Evolutionary conservation across 1,140 invertebrate species (phyloP).

Genomic region (Spodoptera litura): DNA sequence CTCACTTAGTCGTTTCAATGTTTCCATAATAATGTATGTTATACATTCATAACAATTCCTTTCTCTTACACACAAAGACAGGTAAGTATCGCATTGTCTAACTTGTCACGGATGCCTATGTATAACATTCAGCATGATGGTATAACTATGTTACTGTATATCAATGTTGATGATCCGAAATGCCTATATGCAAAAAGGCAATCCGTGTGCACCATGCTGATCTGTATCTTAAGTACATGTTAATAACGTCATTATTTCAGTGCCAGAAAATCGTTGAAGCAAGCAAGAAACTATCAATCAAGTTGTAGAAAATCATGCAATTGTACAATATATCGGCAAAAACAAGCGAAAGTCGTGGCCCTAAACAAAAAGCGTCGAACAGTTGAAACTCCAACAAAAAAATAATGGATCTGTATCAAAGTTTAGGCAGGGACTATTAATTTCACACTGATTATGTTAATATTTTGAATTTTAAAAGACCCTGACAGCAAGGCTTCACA

Average conservation of each 20-base stretch:
- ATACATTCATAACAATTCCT: constrained; percentile 21
- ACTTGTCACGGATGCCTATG: constrained; percentile 21
- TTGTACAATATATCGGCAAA: not conserved
- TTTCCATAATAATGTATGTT: constrained; percentile 38
- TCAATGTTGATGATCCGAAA: not conserved
- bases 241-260: constrained; percentile 16
- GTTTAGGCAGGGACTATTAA: constrained; percentile 12
- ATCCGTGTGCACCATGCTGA: constrained; percentile 16
- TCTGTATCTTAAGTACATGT: constrained; percentile 4
- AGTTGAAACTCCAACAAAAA: constrained; percentile 11
- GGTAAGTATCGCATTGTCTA: constrained; percentile 38
- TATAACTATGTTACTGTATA: constrained; percentile 19
- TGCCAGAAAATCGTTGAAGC: constrained; percentile 19
- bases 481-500: constrained; percentile 8
- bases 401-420: constrained; percentile 10
- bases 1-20: constrained; percentile 38
- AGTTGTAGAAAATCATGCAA: constrained; percentile 19
- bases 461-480: constrained; percentile 28
- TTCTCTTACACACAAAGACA: constrained; percentile 22
- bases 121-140: constrained; percentile 14
- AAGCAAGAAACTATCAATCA: constrained; percentile 7
- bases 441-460: constrained; percentile 34
- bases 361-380: constrained; percentile 24
- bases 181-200: not conserved
- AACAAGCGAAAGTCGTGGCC: constrained; percentile 15